Evolutionary conservation across 2,113 vertebrate genomes (phyloP), one percentile per base, ranked within the genome.

Genomic region (Lepus timidus): DNA sequence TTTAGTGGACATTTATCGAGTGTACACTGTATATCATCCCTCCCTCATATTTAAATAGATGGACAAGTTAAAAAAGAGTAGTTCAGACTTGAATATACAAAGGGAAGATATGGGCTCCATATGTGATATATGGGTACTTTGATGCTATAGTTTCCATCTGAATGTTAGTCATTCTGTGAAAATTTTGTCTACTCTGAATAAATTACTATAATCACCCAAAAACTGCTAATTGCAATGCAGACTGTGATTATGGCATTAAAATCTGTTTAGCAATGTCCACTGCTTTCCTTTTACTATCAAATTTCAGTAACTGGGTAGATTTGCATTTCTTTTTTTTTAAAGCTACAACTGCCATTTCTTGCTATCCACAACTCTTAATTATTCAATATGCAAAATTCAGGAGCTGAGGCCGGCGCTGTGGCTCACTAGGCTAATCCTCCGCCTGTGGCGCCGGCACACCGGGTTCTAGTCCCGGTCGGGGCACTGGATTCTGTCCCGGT

Each of bases 1-100:
- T 65, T 91, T 71, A 74, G 62, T n/a, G 81, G n/a, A 22, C 31
- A 92, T 71, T 88, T 91, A 88, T 78, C 93, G 64, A 86, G 31
- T 90, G 4, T 86, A 44, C 44, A 44, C 44, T 44, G 0, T 75
- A 51, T 75, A 49, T 44, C 19, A 33, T 9, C 27, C 4, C 19
- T n/a, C 55, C 4, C 33, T 27, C 51, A 91, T 85, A 36, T 71
- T 73, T 31, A 52, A 55, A 82, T 79, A 93, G 16, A 29, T 91
- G 27, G 22, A 1, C 33, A 94, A n/a, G 20, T 55, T 94, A 88
- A 76, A 93, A 39, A 85, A 89, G 64, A 92, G 44, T 83, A 76
- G 20, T 91, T 91, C 4, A 91, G 12, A 82, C 33, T 94, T 82
- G 55, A 90, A 27, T 76, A 27, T 8, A 80, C 49, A 90, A 85